Base-by-base conservation (phyloP, 2,797 vertebrate species). In the Loris lydekkerianus region DNA sequence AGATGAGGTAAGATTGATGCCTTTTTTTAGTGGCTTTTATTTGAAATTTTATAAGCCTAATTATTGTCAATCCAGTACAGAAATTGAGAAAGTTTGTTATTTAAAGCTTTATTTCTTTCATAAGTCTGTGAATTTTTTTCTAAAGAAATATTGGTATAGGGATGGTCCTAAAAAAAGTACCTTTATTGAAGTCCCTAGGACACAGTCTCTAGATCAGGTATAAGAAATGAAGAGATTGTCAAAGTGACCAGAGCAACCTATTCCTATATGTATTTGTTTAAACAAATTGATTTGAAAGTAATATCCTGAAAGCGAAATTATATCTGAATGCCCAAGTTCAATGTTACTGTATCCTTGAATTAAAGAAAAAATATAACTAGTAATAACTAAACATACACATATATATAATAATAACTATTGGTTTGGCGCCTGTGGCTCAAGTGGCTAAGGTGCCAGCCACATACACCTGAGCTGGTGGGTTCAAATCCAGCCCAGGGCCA, bases 1-100 rank as follows among this genome's bases (percentile, higher is more conserved):
- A 0, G 99, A 99, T 86, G 99, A 99, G 99, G 99, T 99, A 97
- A 97, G 98, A 43, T 4, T 91, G 34, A 17, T 86, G 96, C 58
- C 7, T 56, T 90, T 17, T 17, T 91, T 37, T 67, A 87, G 37
- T 95, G 70, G 1, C 70, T 94, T 91, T 95, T 70, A 73, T 37
- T 91, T 77, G n/a, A 80, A 43, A 10, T 1, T 94, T 77, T 86
- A 37, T 77, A 80, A 85, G 49, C 61, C 49, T 91, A 77, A 60
- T 95, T 76, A 53, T 81, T 83, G 58, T 94, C 31, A 67, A 29
- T 92, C 25, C 2, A 69, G 25, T 92, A 14, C 53, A 94, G 75
- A 89, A 94, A 80, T 95, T 95, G 13, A 83, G 17, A 56, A 87
- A 85, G 23, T 56, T 76, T 84, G 53, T 49, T 49, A 23, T 76